phyloP scores from a whole-genome alignment of 2,797 vertebrate species.

The Amblyopsis hoosieri region DNA sequence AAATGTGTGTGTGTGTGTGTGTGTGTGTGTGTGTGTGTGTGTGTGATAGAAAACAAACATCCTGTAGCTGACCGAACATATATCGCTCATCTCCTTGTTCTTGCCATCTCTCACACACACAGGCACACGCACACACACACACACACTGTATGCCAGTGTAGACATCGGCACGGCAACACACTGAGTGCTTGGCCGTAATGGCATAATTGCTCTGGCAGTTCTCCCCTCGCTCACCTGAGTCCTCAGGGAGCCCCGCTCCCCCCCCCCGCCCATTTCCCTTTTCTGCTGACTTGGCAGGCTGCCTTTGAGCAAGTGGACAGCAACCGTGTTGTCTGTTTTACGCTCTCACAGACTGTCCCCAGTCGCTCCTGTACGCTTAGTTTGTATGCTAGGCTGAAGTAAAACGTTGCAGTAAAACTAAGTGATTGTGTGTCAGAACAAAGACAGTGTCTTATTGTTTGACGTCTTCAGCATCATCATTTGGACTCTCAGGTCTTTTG shows the following conservation, averaged over 20 bases:
- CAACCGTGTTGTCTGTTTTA: slow-evolving; percentile 1
- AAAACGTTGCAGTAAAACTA: too few species aligned
- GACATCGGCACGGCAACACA: slow-evolving; percentile 1
- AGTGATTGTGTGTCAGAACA: too few species aligned
- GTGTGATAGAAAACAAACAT: slow-evolving; percentile 14
- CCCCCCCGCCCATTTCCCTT: neutral
- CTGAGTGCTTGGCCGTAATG: neutral
- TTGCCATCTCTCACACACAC: neutral
- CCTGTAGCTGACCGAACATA: slow-evolving; percentile 2
- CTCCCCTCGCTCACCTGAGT: slow-evolving; percentile 20
- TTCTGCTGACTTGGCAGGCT: slow-evolving; percentile 1
- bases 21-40: neutral
- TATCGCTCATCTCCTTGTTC: neutral
- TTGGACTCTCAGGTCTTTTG: too few species aligned
- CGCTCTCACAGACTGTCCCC: too few species aligned
- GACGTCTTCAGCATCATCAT: too few species aligned
- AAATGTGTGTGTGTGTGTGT: neutral
- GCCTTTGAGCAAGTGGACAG: slow-evolving; percentile 1
- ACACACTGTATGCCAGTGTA: neutral
- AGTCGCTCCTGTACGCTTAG: too few species aligned
- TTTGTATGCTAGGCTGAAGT: too few species aligned
- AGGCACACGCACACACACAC: slow-evolving; percentile 5
- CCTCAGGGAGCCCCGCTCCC: neutral
- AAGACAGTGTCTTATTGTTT: too few species aligned
- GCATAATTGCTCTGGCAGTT: neutral